A percentile compares a stretch with the other conserved stretches of the same genome.
Conservation (phyloP, 30 jellyfish, hydroid and myxozoan species). For the Rhopilema esculentum region DNA sequence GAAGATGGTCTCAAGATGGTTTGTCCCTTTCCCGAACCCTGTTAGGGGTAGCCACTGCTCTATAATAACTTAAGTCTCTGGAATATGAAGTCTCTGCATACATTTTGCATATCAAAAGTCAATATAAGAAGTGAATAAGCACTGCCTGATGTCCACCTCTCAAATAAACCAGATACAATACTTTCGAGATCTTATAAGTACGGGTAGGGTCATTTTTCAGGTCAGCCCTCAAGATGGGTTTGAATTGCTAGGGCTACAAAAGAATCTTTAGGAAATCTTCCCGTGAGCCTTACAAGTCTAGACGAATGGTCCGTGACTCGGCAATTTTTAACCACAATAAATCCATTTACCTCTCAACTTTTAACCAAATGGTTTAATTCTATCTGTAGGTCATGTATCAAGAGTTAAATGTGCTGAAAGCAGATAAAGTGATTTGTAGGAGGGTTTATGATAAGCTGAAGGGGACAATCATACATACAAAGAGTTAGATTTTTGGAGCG, state of each 20-base stretch:
- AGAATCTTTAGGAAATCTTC: not conserved
- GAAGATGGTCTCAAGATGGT: too few species aligned
- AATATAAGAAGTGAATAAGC: too few species aligned
- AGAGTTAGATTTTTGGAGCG: too few species aligned
- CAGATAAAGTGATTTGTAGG: not conserved
- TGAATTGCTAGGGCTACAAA: not conserved
- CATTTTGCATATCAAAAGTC: too few species aligned
- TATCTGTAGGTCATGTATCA: not conserved
- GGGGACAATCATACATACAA: not conserved
- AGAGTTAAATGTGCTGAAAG: too few species aligned
- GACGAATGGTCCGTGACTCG: not conserved
- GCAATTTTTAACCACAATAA: not conserved
- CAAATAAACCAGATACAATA: too few species aligned
- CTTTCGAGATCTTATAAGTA: not conserved
- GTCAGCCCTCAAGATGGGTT: not conserved
- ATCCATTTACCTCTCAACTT: not conserved
- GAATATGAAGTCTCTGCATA: too few species aligned
- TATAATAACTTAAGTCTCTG: too few species aligned
- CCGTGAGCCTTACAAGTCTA: not conserved
- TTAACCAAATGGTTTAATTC: not conserved
- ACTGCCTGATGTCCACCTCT: too few species aligned
- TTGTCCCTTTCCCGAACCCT: too few species aligned
- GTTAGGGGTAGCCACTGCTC: too few species aligned
- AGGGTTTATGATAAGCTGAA: too few species aligned
- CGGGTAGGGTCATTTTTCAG: not conserved